Evolutionary conservation across 2,888 invertebrate species (phyloP).

Genomic region (Pristionchus fissidentatus): DNA sequence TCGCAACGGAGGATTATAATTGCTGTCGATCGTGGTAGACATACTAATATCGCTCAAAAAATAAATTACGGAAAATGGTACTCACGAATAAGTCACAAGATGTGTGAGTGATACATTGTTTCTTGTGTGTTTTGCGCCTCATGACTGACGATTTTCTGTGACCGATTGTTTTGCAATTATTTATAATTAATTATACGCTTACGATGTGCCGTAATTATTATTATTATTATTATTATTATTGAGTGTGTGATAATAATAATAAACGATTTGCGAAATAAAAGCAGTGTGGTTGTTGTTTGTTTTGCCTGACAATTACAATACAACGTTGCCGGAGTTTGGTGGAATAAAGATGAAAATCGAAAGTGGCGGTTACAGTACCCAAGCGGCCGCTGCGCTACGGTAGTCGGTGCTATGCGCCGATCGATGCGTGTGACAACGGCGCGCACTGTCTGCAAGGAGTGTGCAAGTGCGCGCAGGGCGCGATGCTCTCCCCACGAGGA

Average conservation of each 20-base stretch:
- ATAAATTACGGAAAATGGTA: not conserved
- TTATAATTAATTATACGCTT: not conserved
- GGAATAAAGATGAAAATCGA: not conserved
- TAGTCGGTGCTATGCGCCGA: conserved; percentile 56
- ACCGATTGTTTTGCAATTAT: not conserved
- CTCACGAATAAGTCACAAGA: not conserved
- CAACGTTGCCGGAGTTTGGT: not conserved
- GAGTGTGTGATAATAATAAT: conserved; percentile 5
- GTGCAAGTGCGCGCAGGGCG: conserved; percentile 67
- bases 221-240: too few relatives aligned
- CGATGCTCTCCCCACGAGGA: conserved; percentile 56
- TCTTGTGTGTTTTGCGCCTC: conserved; percentile 15
- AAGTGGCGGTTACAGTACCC: conserved; percentile 28
- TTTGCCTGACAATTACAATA: too few relatives aligned
- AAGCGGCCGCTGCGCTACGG: conserved; percentile 61
- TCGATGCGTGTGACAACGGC: conserved; percentile 27
- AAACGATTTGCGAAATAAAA: not conserved
- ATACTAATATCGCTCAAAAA: not conserved
- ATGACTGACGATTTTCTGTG: conserved; percentile 26
- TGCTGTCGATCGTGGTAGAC: conserved; percentile 71
- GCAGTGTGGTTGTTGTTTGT: too few relatives aligned
- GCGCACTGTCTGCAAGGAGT: conserved; percentile 62
- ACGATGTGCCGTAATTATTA: not conserved
- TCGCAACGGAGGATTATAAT: conserved; percentile 73
- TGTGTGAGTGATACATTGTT: not conserved